Base-by-base conservation (phyloP, 2,797 vertebrate species). In the Lithobates sylvaticus region DNA sequence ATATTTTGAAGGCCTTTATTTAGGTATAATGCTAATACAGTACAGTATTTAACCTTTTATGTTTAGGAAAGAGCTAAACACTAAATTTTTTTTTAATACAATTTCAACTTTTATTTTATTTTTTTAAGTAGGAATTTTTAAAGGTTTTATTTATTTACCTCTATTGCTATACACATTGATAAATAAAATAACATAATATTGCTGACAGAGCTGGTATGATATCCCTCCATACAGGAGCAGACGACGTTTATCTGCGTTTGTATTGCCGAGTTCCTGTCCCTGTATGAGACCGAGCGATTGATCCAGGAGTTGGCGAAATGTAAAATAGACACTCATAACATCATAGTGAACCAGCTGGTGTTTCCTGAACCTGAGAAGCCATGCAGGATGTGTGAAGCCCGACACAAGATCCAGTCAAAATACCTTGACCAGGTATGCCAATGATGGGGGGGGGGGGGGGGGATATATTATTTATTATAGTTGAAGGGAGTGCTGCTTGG, bases 221-320 rank as follows among this genome's bases (percentile, higher is more conserved):
- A 6, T 44, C 2, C 21, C 36, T 64, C 39, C 39, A 16, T 27
- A 12, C 92, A 98, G 97, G 97, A 98, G 75, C 97, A 99, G 93
- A 98, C 97, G 0, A 98, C 97, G 0, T 99, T 99, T 89, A 98
- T 98, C 92, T 98, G 97, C 5, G 97, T 99, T 54, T 98, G 97
- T 78, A 98, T 99, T 10, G 97, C 97, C 0, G 97, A 98, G 91
- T 99, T 99, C 91, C 95, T 99, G 32, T 99, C 98, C 0, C 93
- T 99, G 7, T 99, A 99, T 1, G 98, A 99, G 93, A 98, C 98
- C 0, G 98, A 99, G 90, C 92, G 98, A 27, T 93, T 99, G 89
- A 98, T 99, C 90, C 98, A 99, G 94, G 98, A 99, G 86, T 90
- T 99, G 90, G 97, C 97, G 83, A 99, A 99, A 91, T 99, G 98